Evolutionary conservation across 2,888 invertebrate genomes (phyloP).

Genomic region (Sthenelais limicola): DNA sequence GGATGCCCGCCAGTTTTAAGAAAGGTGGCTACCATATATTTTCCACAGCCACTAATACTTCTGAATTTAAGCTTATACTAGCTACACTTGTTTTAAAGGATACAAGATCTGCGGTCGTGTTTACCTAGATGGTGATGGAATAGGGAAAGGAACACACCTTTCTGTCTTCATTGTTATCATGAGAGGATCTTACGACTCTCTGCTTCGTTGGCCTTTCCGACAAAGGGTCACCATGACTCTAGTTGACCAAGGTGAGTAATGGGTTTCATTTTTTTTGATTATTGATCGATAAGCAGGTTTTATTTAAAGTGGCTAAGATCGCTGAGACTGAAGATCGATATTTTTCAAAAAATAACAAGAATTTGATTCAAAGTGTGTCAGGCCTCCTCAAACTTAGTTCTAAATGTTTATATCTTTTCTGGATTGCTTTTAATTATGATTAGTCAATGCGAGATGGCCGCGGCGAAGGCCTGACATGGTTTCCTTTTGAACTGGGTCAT

Average conservation of each 20-base stretch:
- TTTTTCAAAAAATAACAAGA: background rate
- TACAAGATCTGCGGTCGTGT: constrained; percentile 68
- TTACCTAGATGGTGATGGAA: constrained; percentile 70
- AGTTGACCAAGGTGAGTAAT: background rate
- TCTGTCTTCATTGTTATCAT: constrained; percentile 70
- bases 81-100: constrained; percentile 42
- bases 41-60: background rate
- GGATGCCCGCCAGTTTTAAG: too few relatives aligned
- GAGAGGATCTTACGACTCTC: constrained; percentile 63
- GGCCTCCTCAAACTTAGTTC: background rate
- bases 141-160: constrained; percentile 67
- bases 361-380: background rate
- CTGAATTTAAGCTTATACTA: background rate
- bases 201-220: constrained; percentile 65
- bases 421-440: too few relatives aligned
- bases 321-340: background rate
- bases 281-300: background rate
- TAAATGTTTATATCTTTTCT: too few relatives aligned
- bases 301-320: background rate
- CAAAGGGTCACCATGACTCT: constrained; percentile 41
- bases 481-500: too few relatives aligned
- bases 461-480: too few relatives aligned
- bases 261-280: background rate
- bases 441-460: too few relatives aligned
- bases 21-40: background rate